Evolutionary conservation across 2,113 vertebrate genomes (phyloP).

Genomic region (Gymnarchus niloticus): DNA sequence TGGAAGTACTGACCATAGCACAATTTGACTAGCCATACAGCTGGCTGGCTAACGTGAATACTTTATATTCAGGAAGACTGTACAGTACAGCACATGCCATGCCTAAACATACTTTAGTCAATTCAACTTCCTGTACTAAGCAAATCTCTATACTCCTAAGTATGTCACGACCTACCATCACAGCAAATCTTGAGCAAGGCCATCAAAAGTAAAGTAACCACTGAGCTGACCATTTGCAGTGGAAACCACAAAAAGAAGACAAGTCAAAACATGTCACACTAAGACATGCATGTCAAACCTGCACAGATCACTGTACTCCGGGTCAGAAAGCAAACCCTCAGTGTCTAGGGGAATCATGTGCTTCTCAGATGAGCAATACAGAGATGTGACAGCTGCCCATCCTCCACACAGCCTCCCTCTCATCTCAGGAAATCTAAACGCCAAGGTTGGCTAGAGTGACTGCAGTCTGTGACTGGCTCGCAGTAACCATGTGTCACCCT

Average conservation of each 20-base stretch:
- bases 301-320: background rate
- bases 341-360: background rate
- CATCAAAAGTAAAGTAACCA: background rate
- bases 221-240: background rate
- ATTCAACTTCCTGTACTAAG: background rate
- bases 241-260: background rate
- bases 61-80: background rate
- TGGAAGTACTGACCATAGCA: background rate
- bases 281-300: background rate
- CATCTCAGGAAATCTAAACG: slow-evolving; percentile 32
- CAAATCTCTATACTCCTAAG: background rate
- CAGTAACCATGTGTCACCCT: slow-evolving; percentile 24
- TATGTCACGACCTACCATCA: background rate
- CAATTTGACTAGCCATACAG: background rate
- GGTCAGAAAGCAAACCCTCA: background rate
- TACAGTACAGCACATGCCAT: background rate
- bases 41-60: background rate
- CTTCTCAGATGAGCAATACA: background rate
- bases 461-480: slow-evolving; percentile 14
- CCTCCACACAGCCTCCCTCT: slow-evolving; percentile 8
- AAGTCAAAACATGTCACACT: background rate
- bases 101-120: background rate
- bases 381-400: background rate
- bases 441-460: slow-evolving; percentile 23
- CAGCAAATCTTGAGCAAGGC: background rate